Base-by-base conservation (phyloP, 30 jellyfish, hydroid and myxozoan species). In the Pseudorhiza aurosa region DNA sequence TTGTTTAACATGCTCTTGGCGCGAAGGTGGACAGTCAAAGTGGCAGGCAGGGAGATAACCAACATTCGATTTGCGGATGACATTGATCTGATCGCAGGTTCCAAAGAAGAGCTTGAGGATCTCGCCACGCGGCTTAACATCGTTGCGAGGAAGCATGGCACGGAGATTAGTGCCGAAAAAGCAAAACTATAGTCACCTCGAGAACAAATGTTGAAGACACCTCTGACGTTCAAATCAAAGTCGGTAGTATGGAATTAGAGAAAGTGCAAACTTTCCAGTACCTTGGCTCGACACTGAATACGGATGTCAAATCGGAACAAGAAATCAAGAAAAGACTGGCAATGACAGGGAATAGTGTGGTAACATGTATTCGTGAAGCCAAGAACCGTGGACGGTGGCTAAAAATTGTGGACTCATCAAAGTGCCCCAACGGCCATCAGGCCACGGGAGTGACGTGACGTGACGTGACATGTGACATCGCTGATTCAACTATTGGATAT, bases 11-110 rank as follows among this genome's bases (percentile, higher is more conserved):
- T 79, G 81, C 65, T 79, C 47, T 37, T 79, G 35, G 85, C 65
- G 36, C 78, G 40, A 50, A 75, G 56, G 14, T 55, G 56, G 88
- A 75, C 67, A 17, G 88, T 55, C 24, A 68, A 65, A 27, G 82
- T 26, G 30, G 31, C 58, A 22, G 84, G 84, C 19, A 72, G 86
- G 51, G 25, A 37, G 75, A 72, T 72, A 49, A 47, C 86, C 11
- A 72, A 72, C 47, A 65, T 56, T 27, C 37, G 88, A 26, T 75
- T 75, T 56, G 82, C 88, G 8, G 88, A 58, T 40, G 88, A 75
- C 67, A 58, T 75, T 31, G 88, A 75, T 46, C 51, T 56, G 28
- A 53, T 75, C 22, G 79, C 79, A 12, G 81, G 88, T 10, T 25
- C n/a, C n/a, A n/a, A n/a, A n/a, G n/a, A n/a, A n/a, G n/a, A n/a